phyloP scores from a whole-genome alignment of 2,888 invertebrate genomes.

The Gandaritis pyraliata region DNA sequence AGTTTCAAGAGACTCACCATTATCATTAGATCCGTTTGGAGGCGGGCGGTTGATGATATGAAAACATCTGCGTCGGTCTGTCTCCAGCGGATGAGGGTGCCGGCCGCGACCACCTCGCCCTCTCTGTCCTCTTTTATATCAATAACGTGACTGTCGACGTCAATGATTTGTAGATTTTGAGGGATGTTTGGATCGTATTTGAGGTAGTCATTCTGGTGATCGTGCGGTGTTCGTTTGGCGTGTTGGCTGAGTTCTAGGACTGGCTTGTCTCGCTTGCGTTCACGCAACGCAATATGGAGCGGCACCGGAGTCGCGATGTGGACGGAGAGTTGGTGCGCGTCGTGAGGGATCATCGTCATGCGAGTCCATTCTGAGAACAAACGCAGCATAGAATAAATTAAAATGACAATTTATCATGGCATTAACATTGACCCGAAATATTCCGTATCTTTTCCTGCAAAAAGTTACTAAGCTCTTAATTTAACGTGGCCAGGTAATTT shows the following conservation, averaged over 20 bases:
- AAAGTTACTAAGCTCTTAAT: constrained; percentile 1
- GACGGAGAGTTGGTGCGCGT: constrained; percentile 69
- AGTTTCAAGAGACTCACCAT: constrained; percentile 61
- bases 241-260: constrained; percentile 69
- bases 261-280: constrained; percentile 68
- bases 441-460: not conserved
- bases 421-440: not conserved
- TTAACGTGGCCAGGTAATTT: not conserved
- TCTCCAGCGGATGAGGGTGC: constrained; percentile 67
- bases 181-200: constrained; percentile 76
- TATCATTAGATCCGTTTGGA: constrained; percentile 74
- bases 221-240: constrained; percentile 57
- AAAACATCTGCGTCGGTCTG: constrained; percentile 68
- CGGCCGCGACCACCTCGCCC: constrained; percentile 69
- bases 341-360: constrained; percentile 71
- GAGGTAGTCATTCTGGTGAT: constrained; percentile 67
- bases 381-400: not conserved
- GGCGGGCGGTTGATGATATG: constrained; percentile 64
- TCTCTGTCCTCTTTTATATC: constrained; percentile 72
- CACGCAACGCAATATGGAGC: constrained; percentile 67
- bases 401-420: not conserved
- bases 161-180: constrained; percentile 75
- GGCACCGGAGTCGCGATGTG: constrained; percentile 67
- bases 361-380: constrained; percentile 68
- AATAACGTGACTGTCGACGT: constrained; percentile 73